Conservation (phyloP, 2,888 invertebrate genomes). For the Smittia aterrima region DNA sequence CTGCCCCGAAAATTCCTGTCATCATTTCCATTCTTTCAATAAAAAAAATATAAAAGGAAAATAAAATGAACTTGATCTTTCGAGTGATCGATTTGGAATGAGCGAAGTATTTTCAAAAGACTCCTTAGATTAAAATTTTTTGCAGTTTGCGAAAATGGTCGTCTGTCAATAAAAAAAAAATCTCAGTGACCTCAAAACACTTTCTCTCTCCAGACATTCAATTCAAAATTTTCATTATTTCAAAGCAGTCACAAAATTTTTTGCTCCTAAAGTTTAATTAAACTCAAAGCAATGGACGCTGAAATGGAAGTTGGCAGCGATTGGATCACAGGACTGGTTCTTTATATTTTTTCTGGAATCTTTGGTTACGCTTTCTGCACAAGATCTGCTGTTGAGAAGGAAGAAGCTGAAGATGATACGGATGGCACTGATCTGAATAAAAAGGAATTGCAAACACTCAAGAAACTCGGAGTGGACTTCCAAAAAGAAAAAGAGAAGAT, state of each 20-base stretch:
- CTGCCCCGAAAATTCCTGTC: too few species aligned
- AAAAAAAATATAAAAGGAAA: too few species aligned
- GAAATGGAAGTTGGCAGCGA: neutral
- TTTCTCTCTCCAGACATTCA: neutral
- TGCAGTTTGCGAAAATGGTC: too few species aligned
- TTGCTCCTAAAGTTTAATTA: neutral
- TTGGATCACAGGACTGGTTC: neutral
- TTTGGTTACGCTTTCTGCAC: conserved; percentile 1
- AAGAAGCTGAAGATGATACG: neutral
- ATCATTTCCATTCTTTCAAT: too few species aligned
- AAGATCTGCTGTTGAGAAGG: neutral
- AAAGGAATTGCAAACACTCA: neutral
- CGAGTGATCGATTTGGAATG: too few species aligned
- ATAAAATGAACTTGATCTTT: too few species aligned
- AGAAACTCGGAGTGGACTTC: neutral
- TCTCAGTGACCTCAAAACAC: neutral
- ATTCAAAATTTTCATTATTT: neutral
- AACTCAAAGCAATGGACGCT: neutral
- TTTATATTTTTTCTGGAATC: neutral
- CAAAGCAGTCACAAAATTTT: neutral
- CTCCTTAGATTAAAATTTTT: too few species aligned
- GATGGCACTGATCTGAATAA: neutral
- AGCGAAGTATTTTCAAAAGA: too few species aligned
- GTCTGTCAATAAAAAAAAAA: too few species aligned
- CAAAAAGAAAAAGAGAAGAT: neutral